phyloP scores from a whole-genome alignment of 2,113 vertebrate species.

The Petrocephalus zakoni region DNA sequence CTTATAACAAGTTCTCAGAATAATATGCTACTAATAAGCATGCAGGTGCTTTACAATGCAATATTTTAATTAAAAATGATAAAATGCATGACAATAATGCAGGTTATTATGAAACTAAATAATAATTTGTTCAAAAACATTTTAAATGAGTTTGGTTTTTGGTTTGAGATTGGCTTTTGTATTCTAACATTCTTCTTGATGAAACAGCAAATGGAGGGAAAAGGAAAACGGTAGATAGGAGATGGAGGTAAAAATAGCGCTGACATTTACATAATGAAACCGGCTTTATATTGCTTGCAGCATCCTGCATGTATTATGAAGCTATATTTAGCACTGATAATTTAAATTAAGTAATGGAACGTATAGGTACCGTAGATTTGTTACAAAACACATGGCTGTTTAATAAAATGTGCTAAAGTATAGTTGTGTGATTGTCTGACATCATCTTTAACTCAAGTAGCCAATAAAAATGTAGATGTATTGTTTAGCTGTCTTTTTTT shows the following conservation, averaged over 20 bases:
- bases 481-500: neutral
- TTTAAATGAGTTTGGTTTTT: neutral
- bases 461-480: neutral
- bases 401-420: neutral
- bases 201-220: neutral
- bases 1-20: neutral
- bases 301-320: constrained; percentile 65
- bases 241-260: constrained; percentile 58
- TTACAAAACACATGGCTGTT: neutral
- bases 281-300: constrained; percentile 40
- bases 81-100: neutral
- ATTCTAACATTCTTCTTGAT: neutral
- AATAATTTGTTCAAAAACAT: neutral
- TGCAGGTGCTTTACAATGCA: neutral
- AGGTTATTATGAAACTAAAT: neutral
- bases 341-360: constrained; percentile 58
- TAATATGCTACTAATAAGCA: neutral
- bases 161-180: too few species aligned
- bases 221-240: constrained; percentile 27
- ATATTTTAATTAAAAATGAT: neutral
- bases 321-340: constrained; percentile 65
- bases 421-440: neutral
- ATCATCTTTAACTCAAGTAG: neutral
- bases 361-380: neutral
- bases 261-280: constrained; percentile 48